These are phyloP conservation scores for Scytalopus superciliaris DNA, from an alignment of 2,113 vertebrate genomes.

Conservation along the genomic window DNA sequence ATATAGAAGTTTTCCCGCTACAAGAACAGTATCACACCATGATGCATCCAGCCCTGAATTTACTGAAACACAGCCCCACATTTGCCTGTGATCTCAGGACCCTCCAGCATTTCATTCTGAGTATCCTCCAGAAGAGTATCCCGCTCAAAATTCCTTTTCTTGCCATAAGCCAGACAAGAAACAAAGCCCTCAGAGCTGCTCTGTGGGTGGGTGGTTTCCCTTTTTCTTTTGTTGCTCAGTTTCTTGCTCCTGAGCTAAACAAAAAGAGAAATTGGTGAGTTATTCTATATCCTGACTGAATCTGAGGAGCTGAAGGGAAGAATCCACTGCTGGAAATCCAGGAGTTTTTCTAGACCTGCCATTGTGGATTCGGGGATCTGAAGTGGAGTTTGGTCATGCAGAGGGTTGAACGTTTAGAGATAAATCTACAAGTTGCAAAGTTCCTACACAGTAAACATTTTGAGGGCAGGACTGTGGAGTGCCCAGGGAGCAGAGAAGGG, in stretches of 20 bases:
- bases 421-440: background rate
- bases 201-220: background rate
- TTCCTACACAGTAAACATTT: accelerated
- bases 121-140: too few species aligned
- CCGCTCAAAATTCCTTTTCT: background rate
- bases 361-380: background rate
- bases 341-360: background rate
- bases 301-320: background rate
- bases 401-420: background rate
- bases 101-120: background rate
- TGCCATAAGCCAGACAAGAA: background rate
- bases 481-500: background rate
- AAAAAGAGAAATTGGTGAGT: background rate
- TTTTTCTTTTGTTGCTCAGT: background rate
- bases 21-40: background rate
- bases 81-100: background rate
- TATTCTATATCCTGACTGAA: background rate
- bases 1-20: background rate
- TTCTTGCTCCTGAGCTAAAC: background rate
- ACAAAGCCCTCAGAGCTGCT: background rate
- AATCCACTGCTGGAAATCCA: background rate
- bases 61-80: background rate
- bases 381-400: background rate
- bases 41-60: background rate
- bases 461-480: background rate